These are phyloP conservation scores for Hippopotamyrus pictus DNA, from an alignment of 2,797 vertebrate genomes.

Conservation along the genomic window DNA sequence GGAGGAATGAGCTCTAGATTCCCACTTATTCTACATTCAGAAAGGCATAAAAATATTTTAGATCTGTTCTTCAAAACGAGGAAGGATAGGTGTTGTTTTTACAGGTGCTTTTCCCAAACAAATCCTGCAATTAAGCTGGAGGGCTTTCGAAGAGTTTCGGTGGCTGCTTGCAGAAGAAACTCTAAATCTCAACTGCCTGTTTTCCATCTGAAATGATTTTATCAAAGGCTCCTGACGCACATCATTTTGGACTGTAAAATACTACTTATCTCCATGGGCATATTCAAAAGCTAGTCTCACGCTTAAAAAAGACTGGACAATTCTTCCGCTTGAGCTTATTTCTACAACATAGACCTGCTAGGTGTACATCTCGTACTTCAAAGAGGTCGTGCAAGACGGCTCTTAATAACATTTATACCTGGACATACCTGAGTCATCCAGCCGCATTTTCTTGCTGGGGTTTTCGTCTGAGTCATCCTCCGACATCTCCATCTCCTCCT, in stretches of 20 bases:
- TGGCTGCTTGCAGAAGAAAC: constrained; percentile 71
- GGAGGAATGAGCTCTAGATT: neutral
- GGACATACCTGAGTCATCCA: constrained; percentile 76
- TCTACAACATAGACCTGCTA: neutral
- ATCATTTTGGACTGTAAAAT: neutral
- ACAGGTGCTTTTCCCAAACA: constrained; percentile 68
- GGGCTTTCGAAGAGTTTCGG: constrained; percentile 62
- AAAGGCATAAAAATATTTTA: constrained; percentile 44
- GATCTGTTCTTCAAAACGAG: constrained; percentile 64
- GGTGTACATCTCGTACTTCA: neutral
- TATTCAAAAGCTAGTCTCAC: neutral
- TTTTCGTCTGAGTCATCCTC: constrained; percentile 82
- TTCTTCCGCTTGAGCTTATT: neutral
- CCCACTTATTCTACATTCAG: neutral
- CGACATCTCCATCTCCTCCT: constrained; percentile 98
- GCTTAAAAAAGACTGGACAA: neutral
- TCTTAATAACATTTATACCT: neutral
- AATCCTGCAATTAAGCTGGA: constrained; percentile 68
- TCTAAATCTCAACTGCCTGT: constrained; percentile 66
- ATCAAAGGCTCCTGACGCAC: constrained; percentile 39
- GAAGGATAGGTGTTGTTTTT: constrained; percentile 61
- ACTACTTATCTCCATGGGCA: neutral
- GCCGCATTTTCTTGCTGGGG: constrained; percentile 74
- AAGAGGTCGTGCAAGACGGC: neutral
- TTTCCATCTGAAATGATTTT: constrained; percentile 58